Conservation (phyloP, 2,888 invertebrate species). For the Muscina levida region DNA sequence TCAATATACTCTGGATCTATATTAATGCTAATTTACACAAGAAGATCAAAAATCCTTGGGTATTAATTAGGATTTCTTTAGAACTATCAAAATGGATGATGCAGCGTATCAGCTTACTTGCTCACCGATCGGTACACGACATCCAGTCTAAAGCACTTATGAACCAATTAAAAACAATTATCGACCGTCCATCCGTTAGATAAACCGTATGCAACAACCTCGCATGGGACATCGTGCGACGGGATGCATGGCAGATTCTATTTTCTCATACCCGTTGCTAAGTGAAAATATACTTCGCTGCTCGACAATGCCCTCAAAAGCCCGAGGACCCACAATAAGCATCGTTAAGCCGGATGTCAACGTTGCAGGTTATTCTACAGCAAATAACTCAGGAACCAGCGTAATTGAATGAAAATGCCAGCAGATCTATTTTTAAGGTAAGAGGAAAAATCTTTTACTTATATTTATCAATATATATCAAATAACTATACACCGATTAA, state of each 20-base stretch:
- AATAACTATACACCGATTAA: no score
- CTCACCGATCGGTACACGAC: slow-evolving; percentile 74
- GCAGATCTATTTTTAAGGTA: no score
- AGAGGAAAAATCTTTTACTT: no score
- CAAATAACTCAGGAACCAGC: slow-evolving; percentile 31
- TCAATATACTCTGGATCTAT: slow-evolving; percentile 88
- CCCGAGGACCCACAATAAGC: slow-evolving; percentile 37
- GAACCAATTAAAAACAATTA: slow-evolving; percentile 65
- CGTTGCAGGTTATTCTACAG: slow-evolving; percentile 26
- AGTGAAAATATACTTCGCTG: slow-evolving; percentile 67
- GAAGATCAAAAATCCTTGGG: slow-evolving; percentile 71
- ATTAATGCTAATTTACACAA: slow-evolving; percentile 83
- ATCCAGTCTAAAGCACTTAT: slow-evolving; percentile 66
- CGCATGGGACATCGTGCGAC: slow-evolving; percentile 67
- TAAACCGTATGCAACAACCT: slow-evolving; percentile 71
- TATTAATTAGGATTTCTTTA: slow-evolving; percentile 70
- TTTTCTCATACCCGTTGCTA: slow-evolving; percentile 55
- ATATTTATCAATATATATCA: no score
- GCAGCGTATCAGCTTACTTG: slow-evolving; percentile 76
- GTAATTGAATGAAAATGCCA: no score
- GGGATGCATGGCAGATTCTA: slow-evolving; percentile 42
- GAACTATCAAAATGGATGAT: slow-evolving; percentile 69
- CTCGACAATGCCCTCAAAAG: slow-evolving; percentile 69
- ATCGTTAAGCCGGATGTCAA: slow-evolving; percentile 26
- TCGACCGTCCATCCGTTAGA: slow-evolving; percentile 74